Base-by-base conservation (phyloP, 53 echinoderm and acorn worm genomes). In the Luidia sarsii region DNA sequence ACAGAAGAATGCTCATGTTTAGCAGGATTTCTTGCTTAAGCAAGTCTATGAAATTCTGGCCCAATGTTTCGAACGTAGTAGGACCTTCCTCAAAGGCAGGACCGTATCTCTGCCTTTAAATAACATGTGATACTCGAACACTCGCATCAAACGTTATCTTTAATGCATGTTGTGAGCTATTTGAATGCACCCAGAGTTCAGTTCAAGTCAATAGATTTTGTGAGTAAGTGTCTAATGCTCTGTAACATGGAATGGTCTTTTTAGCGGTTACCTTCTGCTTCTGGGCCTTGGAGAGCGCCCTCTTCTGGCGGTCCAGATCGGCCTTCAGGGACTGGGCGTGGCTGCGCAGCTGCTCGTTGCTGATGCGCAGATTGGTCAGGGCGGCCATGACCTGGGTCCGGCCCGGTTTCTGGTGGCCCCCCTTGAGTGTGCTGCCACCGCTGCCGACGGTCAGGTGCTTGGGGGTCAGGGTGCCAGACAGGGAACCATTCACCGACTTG, bases 231-330 rank as follows among this genome's bases (percentile, higher is more conserved):
- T 65, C 75, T 75, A n/a, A 27, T 10, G 20, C n/a, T 18, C 53
- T 23, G 30, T 34, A 7, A 31, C 16, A 8, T 38, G 14, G 5
- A 16, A 72, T 30, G 39, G 57, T 10, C n/a, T n/a, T n/a, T n/a
- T n/a, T n/a, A n/a, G n/a, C n/a, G n/a, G n/a, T n/a, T 68, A 96
- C 96, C 93, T 93, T 93, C 16, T 90, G 88, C 52, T 86, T 97
- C 32, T 88, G 86, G 21, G 81, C 87, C 27, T 91, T 93, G 16
- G 88, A 31, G 22, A 82, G 82, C 19, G 81, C 77, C 72, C 88
- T 79, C 75, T 89, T 90, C 33, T 94, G 90, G 32, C 84, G 90
- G 70, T 89, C 89, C 34, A 87, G 73, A 34, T 91, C 89, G 16
- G 86, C 57, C 55, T 91, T 85, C 6, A 91, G 43, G 43, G 56